Evolutionary conservation across 2,113 vertebrate species (phyloP).

Genomic region (Phyllostomus discolor): DNA sequence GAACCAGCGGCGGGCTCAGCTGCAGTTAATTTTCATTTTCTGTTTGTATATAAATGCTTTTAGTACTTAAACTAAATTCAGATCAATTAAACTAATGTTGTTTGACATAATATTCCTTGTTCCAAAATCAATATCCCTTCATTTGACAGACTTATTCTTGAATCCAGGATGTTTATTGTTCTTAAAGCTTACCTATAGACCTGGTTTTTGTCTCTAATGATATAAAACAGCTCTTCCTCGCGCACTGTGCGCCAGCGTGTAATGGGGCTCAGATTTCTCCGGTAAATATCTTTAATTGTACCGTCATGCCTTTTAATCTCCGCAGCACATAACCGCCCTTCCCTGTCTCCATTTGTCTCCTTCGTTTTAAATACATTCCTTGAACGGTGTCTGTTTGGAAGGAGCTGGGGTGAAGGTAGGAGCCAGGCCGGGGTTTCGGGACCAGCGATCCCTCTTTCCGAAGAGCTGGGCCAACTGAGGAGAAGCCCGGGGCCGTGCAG

Average conservation of each 20-base stretch:
- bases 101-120: slow-evolving; percentile 87
- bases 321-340: slow-evolving; percentile 59
- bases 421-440: neutral
- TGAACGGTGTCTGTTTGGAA: neutral
- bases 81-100: slow-evolving; percentile 89
- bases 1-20: slow-evolving; percentile 79
- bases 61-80: slow-evolving; percentile 89
- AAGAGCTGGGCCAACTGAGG: neutral
- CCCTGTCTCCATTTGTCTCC: slow-evolving; percentile 68
- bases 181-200: slow-evolving; percentile 90
- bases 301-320: slow-evolving; percentile 80
- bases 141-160: slow-evolving; percentile 85
- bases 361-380: slow-evolving; percentile 38
- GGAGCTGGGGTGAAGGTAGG: neutral
- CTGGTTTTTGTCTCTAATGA: slow-evolving; percentile 87
- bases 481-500: accelerated
- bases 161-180: slow-evolving; percentile 90
- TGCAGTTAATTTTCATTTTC: slow-evolving; percentile 86
- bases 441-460: neutral
- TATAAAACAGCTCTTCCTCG: slow-evolving; percentile 86
- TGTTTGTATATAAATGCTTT: slow-evolving; percentile 88
- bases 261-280: slow-evolving; percentile 84
- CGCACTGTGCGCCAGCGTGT: slow-evolving; percentile 76
- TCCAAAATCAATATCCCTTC: slow-evolving; percentile 89
- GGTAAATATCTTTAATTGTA: slow-evolving; percentile 86